Conservation (phyloP, 2,888 invertebrate species). For the Tipula unca region DNA sequence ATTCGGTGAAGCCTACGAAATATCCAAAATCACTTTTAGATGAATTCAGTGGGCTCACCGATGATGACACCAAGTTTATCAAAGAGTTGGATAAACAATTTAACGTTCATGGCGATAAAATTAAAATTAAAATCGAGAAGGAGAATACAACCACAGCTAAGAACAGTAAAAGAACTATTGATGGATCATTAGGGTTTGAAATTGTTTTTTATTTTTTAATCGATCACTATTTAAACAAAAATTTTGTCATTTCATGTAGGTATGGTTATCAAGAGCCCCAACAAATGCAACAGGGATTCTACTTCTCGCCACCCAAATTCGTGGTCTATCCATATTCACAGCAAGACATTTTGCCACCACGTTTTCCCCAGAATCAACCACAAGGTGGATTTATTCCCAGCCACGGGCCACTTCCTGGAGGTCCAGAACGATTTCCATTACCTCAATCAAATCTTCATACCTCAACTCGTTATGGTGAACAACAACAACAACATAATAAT, state of each 20-base stretch:
- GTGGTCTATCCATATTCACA: conserved; percentile 64
- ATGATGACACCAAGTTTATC: conserved; percentile 39
- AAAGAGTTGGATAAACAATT: conserved; percentile 42
- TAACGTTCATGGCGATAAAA: conserved; percentile 37
- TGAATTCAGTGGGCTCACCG: conserved; percentile 35
- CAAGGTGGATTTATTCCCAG: conserved; percentile 2
- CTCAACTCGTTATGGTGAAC: background rate
- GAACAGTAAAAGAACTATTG: conserved; percentile 56
- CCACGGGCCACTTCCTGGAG: conserved; percentile 22
- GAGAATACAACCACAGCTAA: conserved; percentile 35
- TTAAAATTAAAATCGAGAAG: conserved; percentile 39
- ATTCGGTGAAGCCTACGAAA: conserved; percentile 30
- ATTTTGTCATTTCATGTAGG: no score
- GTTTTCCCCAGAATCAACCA: conserved; percentile 29
- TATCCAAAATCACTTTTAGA: conserved; percentile 31
- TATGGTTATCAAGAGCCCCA: conserved; percentile 35
- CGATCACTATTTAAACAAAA: no score
- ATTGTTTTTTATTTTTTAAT: no score
- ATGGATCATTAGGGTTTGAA: conserved; percentile 63
- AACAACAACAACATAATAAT: background rate
- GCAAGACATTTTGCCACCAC: conserved; percentile 47
- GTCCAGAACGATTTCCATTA: conserved; percentile 22
- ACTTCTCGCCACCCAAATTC: conserved; percentile 46
- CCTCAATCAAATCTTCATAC: conserved; percentile 19
- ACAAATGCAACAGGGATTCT: conserved; percentile 32